phyloP scores from a whole-genome alignment of 2,888 invertebrate genomes.

The Dasysyrphus albostriatus region DNA sequence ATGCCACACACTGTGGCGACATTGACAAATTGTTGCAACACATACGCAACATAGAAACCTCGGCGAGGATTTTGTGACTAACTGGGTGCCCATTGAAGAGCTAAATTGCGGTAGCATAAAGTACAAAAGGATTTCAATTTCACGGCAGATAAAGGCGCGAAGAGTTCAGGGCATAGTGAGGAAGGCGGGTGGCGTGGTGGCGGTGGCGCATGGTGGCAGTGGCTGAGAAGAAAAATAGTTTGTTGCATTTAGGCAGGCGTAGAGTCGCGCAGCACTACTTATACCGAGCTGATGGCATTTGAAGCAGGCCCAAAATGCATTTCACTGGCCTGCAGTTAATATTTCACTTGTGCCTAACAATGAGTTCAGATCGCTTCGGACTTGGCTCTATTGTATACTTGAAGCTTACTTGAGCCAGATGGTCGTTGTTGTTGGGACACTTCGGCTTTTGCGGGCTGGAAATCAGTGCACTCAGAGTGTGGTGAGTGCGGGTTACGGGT shows the following conservation, averaged over 20 bases:
- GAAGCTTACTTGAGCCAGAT: constrained; percentile 8
- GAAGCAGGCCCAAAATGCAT: constrained; percentile 55
- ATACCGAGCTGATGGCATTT: constrained; percentile 35
- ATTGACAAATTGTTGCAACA: constrained; percentile 68
- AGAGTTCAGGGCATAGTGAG: constrained; percentile 31
- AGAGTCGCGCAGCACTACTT: constrained; percentile 18
- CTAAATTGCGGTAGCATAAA: constrained; percentile 71
- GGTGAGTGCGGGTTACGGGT: constrained; percentile 10
- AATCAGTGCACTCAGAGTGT: constrained; percentile 40
- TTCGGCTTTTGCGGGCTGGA: constrained; percentile 2
- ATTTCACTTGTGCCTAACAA: constrained; percentile 70
- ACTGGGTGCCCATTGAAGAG: constrained; percentile 66
- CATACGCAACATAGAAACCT: constrained; percentile 64
- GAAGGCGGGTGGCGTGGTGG: background rate
- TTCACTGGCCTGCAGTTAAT: constrained; percentile 69
- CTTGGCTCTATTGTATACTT: constrained; percentile 37
- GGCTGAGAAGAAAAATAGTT: constrained; percentile 44
- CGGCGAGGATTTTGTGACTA: constrained; percentile 58
- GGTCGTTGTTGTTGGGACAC: constrained; percentile 25
- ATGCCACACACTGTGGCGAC: constrained; percentile 67
- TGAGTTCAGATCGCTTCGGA: constrained; percentile 51
- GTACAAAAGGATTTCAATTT: constrained; percentile 76
- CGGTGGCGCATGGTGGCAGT: background rate
- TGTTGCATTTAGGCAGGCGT: constrained; percentile 31
- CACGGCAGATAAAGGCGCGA: constrained; percentile 64